Percentiles rank a stretch among this genome's conserved stretches.
Conservation (phyloP, 1,140 invertebrate genomes). For the Trachelipus rathkii region DNA sequence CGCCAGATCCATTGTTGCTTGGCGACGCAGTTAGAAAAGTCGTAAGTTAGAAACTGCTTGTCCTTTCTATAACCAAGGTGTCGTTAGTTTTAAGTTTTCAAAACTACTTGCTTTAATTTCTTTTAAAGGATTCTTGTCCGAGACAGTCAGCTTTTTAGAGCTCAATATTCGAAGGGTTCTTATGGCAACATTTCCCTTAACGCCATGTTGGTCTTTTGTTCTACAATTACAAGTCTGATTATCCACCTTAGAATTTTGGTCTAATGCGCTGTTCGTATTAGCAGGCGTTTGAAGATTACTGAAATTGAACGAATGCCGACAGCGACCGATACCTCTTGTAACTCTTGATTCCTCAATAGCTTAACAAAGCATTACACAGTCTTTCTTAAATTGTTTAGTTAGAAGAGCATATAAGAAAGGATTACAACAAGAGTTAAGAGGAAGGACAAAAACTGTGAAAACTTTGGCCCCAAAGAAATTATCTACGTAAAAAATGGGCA, state of each 20-base stretch:
- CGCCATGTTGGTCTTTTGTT: slow-evolving; percentile 52
- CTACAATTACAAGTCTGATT: slow-evolving; percentile 64
- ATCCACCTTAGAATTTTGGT: slow-evolving; percentile 68
- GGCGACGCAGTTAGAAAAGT: slow-evolving; percentile 64
- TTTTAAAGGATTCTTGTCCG: slow-evolving; percentile 71
- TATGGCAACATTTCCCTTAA: slow-evolving; percentile 28
- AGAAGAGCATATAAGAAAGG: no score
- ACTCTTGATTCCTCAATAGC: slow-evolving; percentile 88
- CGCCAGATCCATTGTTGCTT: slow-evolving; percentile 80
- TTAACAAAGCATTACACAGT: slow-evolving; percentile 85
- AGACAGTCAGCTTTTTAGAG: slow-evolving; percentile 77
- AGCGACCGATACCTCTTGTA: slow-evolving; percentile 76
- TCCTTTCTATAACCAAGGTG: slow-evolving; percentile 28
- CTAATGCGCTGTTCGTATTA: slow-evolving; percentile 77
- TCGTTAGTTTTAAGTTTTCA: slow-evolving; percentile 62
- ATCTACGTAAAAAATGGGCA: no score
- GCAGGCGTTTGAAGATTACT: slow-evolving; percentile 81
- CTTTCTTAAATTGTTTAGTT: slow-evolving; percentile 98
- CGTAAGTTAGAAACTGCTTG: slow-evolving; percentile 21
- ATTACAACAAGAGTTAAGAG: no score
- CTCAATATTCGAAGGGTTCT: slow-evolving; percentile 41
- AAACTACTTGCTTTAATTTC: slow-evolving; percentile 32
- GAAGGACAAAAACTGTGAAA: slow-evolving; percentile 92
- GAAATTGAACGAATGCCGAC: slow-evolving; percentile 79
- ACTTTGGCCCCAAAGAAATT: slow-evolving; percentile 94